A percentile compares a stretch with the other conserved stretches of the same genome.
These are phyloP conservation scores for Atopsyche davidsoni DNA, from an alignment of 1,140 invertebrate species.

Conservation along the genomic window DNA sequence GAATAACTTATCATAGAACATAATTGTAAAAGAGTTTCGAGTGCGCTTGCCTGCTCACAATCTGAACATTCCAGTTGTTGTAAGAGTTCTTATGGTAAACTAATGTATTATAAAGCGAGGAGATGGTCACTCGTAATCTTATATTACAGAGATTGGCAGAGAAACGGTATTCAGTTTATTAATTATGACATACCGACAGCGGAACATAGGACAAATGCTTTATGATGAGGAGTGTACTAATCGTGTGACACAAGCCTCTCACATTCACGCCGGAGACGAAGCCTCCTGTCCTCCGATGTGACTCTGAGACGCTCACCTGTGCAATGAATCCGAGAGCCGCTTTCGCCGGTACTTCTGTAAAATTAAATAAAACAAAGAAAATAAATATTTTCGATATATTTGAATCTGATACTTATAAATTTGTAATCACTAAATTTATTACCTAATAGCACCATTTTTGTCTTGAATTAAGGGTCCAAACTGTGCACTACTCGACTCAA, in stretches of 20 bases:
- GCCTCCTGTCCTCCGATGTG: slow-evolving; percentile 20
- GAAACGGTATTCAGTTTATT: too few relatives aligned
- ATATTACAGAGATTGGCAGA: too few relatives aligned
- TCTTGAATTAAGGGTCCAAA: slow-evolving; percentile 31
- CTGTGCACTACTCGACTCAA: slow-evolving; percentile 22
- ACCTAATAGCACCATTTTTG: slow-evolving; percentile 30
- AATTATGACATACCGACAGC: too few relatives aligned
- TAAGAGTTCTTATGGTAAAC: slow-evolving; percentile 20
- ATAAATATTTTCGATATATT: slow-evolving; percentile 31
- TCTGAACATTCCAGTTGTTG: slow-evolving; percentile 27
- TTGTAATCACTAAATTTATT: slow-evolving; percentile 30
- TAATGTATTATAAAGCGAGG: too few relatives aligned
- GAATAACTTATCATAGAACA: slow-evolving; percentile 10
- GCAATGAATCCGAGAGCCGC: slow-evolving; percentile 1
- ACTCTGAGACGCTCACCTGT: slow-evolving; percentile 6
- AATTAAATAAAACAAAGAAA: slow-evolving; percentile 25
- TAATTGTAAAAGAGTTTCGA: slow-evolving; percentile 4
- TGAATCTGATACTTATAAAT: slow-evolving; percentile 30
- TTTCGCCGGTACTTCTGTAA: slow-evolving; percentile 17
- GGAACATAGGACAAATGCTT: slow-evolving; percentile 18
- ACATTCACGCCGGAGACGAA: slow-evolving; percentile 11
- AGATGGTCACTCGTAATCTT: too few relatives aligned
- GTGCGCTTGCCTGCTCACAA: slow-evolving; percentile 25
- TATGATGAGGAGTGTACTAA: slow-evolving; percentile 31
- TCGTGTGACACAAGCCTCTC: slow-evolving; percentile 12